Evolutionary conservation across 1,140 invertebrate genomes (phyloP).

Genomic region (Orius insidiosus): DNA sequence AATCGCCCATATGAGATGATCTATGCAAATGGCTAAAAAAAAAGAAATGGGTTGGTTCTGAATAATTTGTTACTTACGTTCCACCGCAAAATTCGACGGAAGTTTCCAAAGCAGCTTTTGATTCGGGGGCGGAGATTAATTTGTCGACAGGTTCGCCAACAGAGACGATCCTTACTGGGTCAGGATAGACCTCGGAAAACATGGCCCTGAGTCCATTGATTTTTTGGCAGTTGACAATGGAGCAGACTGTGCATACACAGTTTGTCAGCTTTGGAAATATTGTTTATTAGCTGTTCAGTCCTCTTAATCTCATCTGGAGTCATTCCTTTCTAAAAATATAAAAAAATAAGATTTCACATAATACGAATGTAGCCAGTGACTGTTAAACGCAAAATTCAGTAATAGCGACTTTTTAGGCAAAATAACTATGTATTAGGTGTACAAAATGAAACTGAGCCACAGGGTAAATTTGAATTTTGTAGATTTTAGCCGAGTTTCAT

Average conservation of each 20-base stretch:
- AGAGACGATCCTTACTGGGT: conserved; percentile 92
- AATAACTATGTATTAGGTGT: too few relatives aligned
- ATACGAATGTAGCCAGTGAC: background rate
- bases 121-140: conserved; percentile 68
- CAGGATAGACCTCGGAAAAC: conserved; percentile 94
- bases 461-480: too few relatives aligned
- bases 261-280: conserved; percentile 62
- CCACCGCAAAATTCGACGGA: conserved; percentile 99
- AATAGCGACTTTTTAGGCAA: background rate
- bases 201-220: conserved; percentile 92
- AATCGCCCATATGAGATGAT: conserved; percentile 80
- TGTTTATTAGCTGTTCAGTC: conserved; percentile 60
- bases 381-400: background rate
- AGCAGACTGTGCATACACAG: conserved; percentile 84
- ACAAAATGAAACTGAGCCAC: too few relatives aligned
- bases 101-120: conserved; percentile 55
- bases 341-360: conserved; percentile 8
- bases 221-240: conserved; percentile 67
- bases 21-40: conserved; percentile 59
- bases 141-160: conserved; percentile 88
- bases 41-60: conserved; percentile 14
- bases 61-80: conserved; percentile 41
- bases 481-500: too few relatives aligned
- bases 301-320: conserved; percentile 69
- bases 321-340: conserved; percentile 31